Conservation (phyloP, 2,113 vertebrate genomes). For the Brachyhypopomus gauderio region DNA sequence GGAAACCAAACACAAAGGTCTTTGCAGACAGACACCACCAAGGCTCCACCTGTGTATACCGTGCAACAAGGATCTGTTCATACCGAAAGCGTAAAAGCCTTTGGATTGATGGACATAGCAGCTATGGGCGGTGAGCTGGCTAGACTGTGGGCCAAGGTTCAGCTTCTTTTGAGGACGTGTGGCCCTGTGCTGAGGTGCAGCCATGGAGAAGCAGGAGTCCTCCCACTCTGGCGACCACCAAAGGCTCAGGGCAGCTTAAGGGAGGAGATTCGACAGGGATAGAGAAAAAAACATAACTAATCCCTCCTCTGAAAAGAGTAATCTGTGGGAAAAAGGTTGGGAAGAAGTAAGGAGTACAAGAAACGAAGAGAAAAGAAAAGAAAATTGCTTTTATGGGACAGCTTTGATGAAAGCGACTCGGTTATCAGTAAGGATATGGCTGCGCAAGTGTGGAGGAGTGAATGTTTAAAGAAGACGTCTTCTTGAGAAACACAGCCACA, state of each 20-base stretch:
- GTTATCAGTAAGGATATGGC: slow-evolving; percentile 48
- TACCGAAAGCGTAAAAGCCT: neutral
- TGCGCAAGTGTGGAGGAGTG: neutral
- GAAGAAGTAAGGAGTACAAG: slow-evolving; percentile 12
- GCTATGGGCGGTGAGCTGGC: slow-evolving; percentile 59
- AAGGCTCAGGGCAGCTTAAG: slow-evolving; percentile 74
- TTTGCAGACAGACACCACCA: neutral
- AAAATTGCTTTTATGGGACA: slow-evolving; percentile 63
- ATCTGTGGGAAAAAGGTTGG: slow-evolving; percentile 69
- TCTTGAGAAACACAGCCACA: slow-evolving; percentile 6
- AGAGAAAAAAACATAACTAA: slow-evolving; percentile 75
- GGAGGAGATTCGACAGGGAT: slow-evolving; percentile 70
- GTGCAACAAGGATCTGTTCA: neutral
- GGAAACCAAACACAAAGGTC: neutral
- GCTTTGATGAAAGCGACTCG: slow-evolving; percentile 51
- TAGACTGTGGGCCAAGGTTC: slow-evolving; percentile 53
- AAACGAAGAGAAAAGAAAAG: slow-evolving; percentile 40
- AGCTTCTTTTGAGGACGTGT: slow-evolving; percentile 61
- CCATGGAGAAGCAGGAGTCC: slow-evolving; percentile 69
- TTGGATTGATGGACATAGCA: slow-evolving; percentile 57
- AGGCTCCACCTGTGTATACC: neutral
- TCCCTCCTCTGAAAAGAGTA: slow-evolving; percentile 74
- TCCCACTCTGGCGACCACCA: slow-evolving; percentile 66
- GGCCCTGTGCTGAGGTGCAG: slow-evolving; percentile 59
- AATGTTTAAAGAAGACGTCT: slow-evolving; percentile 37